Base-by-base conservation (phyloP, 53 echinoderm and acorn worm genomes). In the Echinarachnius parma region DNA sequence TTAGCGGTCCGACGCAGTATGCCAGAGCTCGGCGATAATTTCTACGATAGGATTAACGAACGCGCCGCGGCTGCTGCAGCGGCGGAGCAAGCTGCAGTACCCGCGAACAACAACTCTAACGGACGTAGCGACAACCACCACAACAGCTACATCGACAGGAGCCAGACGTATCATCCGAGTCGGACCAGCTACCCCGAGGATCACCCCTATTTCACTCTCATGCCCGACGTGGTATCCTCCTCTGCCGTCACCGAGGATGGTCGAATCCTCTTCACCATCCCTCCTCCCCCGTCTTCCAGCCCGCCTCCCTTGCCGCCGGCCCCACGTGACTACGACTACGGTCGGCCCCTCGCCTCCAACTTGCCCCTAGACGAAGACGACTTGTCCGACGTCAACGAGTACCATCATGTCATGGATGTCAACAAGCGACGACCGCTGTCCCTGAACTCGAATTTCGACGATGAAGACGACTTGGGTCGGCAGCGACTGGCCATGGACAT, bases 271-370 rank as follows among this genome's bases (percentile, higher is more conserved):
- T 72, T 72, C 44, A 42, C 36, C 39, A 72, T 72, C 57, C 74
- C 74, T 0, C 74, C 57, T 5, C 74, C 74, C n/a, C 74, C 74
- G 74, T 72, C 74, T 72, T 72, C 74, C 74, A 72, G 56, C 26
- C 74, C 74, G 3, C 74, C 74, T 44, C 74, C 74, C 35, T 28
- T 72, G 27, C 74, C 74, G 15, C 74, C 74, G 27, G 56, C 74
- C 1, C 74, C 74, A 35, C 74, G 74, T 0, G 56, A 72, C n/a
- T 56, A 72, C 74, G 74, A 72, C 45, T 72, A 72, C 45, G 74
- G 74, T 45, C 39, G 57, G 16, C 74, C 57, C 8, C 25, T 72
- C 23, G 56, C 25, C 28, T 9, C 36, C 0, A 57, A 21, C 1
- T 26, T 56, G 56, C 27, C 29, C 28, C 36, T 26, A 15, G 70